Evolutionary conservation across 2,888 invertebrate species (phyloP).

Genomic region (Melanostoma scalare): DNA sequence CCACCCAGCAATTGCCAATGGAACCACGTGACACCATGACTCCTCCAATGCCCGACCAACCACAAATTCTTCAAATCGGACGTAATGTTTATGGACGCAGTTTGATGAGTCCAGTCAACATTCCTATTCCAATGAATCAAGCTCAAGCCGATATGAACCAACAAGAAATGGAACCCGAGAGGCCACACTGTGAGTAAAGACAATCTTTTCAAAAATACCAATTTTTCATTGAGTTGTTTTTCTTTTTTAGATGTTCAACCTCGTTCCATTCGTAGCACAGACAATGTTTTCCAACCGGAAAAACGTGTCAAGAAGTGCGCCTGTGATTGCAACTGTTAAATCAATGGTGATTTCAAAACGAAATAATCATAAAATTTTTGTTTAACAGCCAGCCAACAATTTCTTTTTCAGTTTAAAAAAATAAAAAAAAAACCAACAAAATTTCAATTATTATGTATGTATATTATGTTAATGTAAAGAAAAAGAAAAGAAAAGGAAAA

Average conservation of each 20-base stretch:
- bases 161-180: slow-evolving; percentile 83
- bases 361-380: slow-evolving; percentile 25
- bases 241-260: slow-evolving; percentile 89
- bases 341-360: slow-evolving; percentile 35
- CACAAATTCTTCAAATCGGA: slow-evolving; percentile 79
- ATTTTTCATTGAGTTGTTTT: slow-evolving; percentile 16
- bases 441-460: slow-evolving; percentile 65
- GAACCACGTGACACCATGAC: slow-evolving; percentile 81
- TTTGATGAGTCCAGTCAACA: slow-evolving; percentile 82
- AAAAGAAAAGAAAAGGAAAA: slow-evolving; percentile 37
- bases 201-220: background rate
- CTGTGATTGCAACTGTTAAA: slow-evolving; percentile 88
- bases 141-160: slow-evolving; percentile 83
- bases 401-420: slow-evolving; percentile 54
- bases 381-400: slow-evolving; percentile 66
- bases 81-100: slow-evolving; percentile 82
- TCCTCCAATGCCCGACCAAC: slow-evolving; percentile 81
- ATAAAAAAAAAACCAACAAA: slow-evolving; percentile 52
- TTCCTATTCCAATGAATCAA: slow-evolving; percentile 84
- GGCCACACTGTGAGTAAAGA: slow-evolving; percentile 89
- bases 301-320: slow-evolving; percentile 89
- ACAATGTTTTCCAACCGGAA: slow-evolving; percentile 83
- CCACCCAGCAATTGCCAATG: slow-evolving; percentile 78
- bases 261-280: slow-evolving; percentile 87
- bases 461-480: slow-evolving; percentile 73